A percentile compares a stretch with the other conserved stretches of the same genome.
phyloP scores from a whole-genome alignment of 1,140 invertebrate species.

The Diorhabda carinulata region DNA sequence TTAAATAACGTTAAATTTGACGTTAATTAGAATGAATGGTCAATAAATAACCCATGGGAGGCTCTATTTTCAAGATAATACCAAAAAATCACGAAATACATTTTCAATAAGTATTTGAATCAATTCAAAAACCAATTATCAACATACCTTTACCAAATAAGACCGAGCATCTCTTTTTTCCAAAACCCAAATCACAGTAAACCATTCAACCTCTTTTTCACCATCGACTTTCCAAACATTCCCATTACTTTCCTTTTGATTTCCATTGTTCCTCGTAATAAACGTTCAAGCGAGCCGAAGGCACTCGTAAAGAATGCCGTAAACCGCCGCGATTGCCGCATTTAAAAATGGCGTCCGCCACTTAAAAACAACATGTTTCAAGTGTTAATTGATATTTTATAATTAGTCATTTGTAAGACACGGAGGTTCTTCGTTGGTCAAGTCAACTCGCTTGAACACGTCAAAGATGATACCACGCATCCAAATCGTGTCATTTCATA shows the following conservation, averaged over 20 bases:
- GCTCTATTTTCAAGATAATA: too few relatives aligned
- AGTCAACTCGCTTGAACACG: constrained; percentile 11
- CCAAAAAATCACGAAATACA: too few relatives aligned
- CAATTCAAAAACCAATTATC: too few relatives aligned
- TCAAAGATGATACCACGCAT: constrained; percentile 12
- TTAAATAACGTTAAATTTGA: too few relatives aligned
- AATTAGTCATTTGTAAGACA: constrained; percentile 19
- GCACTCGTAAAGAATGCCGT: constrained; percentile 20
- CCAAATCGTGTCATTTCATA: constrained; percentile 16
- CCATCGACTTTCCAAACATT: constrained; percentile 14
- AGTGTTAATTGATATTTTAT: constrained; percentile 24
- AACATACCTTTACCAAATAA: not conserved
- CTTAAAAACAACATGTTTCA: constrained; percentile 19
- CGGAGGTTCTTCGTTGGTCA: not conserved
- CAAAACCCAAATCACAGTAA: not conserved
- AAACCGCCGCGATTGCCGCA: constrained; percentile 18
- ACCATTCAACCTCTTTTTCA: constrained; percentile 10
- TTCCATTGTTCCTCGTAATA: constrained; percentile 13
- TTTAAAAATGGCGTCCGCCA: constrained; percentile 22
- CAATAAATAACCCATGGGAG: too few relatives aligned
- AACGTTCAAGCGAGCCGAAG: constrained; percentile 14
- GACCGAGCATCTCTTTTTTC: not conserved
- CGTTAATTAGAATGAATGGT: too few relatives aligned
- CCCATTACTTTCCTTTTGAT: constrained; percentile 14
- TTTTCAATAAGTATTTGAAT: too few relatives aligned